Evolutionary conservation across 2,888 invertebrate species (phyloP).

Genomic region (Lamproptera curius): DNA sequence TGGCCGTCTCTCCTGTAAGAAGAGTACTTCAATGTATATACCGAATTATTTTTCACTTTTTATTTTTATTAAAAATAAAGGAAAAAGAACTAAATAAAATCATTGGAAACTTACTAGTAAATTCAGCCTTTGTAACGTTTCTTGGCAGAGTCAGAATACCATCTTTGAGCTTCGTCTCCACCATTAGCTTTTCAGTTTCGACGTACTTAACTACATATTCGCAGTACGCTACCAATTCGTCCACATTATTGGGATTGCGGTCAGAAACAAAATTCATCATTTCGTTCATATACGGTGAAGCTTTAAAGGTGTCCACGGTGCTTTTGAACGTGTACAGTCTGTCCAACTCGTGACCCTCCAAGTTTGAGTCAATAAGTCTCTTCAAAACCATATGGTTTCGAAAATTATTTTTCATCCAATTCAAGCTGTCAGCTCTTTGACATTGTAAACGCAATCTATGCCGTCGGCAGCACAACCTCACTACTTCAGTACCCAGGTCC

Average conservation of each 20-base stretch:
- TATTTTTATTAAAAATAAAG: no score
- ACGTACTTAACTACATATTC: constrained; percentile 28
- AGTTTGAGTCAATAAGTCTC: background rate
- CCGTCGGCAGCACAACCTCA: constrained; percentile 20
- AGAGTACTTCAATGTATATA: no score
- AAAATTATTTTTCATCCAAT: constrained; percentile 10
- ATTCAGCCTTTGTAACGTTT: constrained; percentile 20
- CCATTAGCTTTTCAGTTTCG: constrained; percentile 21
- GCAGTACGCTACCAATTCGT: constrained; percentile 28
- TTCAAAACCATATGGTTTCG: background rate
- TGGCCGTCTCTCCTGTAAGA: constrained; percentile 26
- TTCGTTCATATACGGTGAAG: constrained; percentile 22
- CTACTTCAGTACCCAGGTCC: constrained; percentile 16
- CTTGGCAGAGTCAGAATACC: constrained; percentile 17
- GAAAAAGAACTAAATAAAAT: no score
- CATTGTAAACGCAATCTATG: constrained; percentile 27
- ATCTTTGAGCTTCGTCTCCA: constrained; percentile 16
- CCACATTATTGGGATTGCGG: constrained; percentile 25
- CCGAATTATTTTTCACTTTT: no score
- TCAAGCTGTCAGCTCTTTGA: constrained; percentile 27
- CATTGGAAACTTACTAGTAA: constrained; percentile 23
- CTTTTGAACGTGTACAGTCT: constrained; percentile 27
- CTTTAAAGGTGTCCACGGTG: constrained; percentile 24
- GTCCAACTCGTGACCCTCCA: constrained; percentile 26
- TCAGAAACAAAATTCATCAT: constrained; percentile 27